Base-by-base conservation (phyloP, 2,797 vertebrate species). In the Pseudomugil tenellus region DNA sequence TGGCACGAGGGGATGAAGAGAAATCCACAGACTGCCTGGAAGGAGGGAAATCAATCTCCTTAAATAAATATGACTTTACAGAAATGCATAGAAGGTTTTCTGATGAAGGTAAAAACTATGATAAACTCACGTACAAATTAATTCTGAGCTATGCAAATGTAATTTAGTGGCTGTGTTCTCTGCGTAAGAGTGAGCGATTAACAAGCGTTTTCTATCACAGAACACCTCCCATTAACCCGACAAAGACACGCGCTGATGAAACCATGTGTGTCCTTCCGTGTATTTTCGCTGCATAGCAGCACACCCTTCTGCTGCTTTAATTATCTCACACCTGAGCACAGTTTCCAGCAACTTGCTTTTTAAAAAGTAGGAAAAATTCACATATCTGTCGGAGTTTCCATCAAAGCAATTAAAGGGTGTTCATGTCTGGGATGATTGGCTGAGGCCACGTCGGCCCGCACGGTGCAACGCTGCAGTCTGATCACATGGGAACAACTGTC, bases 91-190 rank as follows among this genome's bases (percentile, higher is more conserved):
- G 39, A 34, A 67, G 66, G 31, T 63, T 67, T 56, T 32, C 55
- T 14, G n/a, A n/a, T n/a, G n/a, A n/a, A n/a, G n/a, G n/a, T n/a
- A n/a, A n/a, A n/a, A n/a, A n/a, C n/a, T n/a, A 62, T 16, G 51
- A 53, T 28, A 83, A 83, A 84, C 62, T 60, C 67, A 55, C 37
- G 7, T 25, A n/a, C 70, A 74, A 63, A 86, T 81, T 79, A 64
- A 67, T 78, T 83, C 76, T 52, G 72, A 48, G 70, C 77, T 86
- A 84, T 89, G 90, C 80, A 88, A 87, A 91, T 87, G 83, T 85
- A 83, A 90, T 87, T 87, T 80, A 55, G 71, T 7, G 63, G 14
- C 61, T n/a, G 63, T 70, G 75, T 87, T 84, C 58, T 77, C 63
- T 9, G 67, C 53, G 69, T 62, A 6, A 54, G 72, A 72, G 67